Evolutionary conservation across 2,113 vertebrate species (phyloP), one percentile per base, ranked within the genome.

Genomic region (Chinchilla lanigera): DNA sequence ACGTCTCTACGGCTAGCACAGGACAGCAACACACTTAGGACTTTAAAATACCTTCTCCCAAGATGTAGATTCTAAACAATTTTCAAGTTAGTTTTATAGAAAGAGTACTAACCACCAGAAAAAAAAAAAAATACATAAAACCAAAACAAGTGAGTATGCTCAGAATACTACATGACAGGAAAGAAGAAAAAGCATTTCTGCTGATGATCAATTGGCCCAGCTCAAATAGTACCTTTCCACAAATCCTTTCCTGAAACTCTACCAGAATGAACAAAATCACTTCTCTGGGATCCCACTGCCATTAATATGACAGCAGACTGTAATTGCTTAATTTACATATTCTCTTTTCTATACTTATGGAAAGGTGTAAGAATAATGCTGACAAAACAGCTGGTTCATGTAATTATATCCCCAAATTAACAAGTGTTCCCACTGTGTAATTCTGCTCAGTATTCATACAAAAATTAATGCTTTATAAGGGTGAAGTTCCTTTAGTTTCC

Each of bases 31-130:
- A 90, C 11, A 41, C 11, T 52, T 52, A 60, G 84, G 41, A 93
- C 83, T 93, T 90, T 82, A 69, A 97, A 94, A 85, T 47, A 63
- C 30, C n/a, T 47, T 94, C 33, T 96, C 13, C 56, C 28, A 93
- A 91, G 54, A 86, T 60, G 54, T 93, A 81, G 58, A 77, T 73
- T 80, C 47, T 87, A 58, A 73, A n/a, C 88, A 47, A 85, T 81
- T 94, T 81, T 19, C 67, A 75, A 0, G 5, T 58, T 65, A n/a
- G 41, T 91, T 83, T 92, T 96, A 89, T 47, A 94, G 60, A 97
- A 84, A 84, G 83, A 93, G 20, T 38, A 80, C 26, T 35, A 95
- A 78, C 28, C 83, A 97, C 47, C 35, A 80, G 56, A 94, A 95
- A 92, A 96, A 58, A 7, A 60, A 61, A 61, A 24, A 24, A 7